These are phyloP conservation scores for Epinephelus coioides DNA, from an alignment of 2,797 vertebrate species.

Conservation along the genomic window DNA sequence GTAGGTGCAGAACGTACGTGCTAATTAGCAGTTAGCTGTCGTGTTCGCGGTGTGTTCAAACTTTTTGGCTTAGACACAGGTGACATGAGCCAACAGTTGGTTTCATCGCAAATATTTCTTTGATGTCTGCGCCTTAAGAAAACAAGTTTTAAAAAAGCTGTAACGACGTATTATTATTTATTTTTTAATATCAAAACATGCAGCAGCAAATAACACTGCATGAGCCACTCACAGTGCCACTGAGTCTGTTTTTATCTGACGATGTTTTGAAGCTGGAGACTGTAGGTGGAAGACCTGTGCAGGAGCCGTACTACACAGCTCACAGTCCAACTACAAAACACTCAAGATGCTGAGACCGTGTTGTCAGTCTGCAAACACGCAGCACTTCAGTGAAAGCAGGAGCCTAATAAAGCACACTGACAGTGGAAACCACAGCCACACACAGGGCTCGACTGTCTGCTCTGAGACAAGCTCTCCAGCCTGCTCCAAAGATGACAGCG, in stretches of 20 bases:
- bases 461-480: conserved; percentile 9
- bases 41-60: too few species aligned
- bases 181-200: background rate
- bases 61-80: too few species aligned
- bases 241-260: background rate
- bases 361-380: conserved; percentile 35
- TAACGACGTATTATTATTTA: background rate
- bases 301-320: background rate
- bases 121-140: too few species aligned
- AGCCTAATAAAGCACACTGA: conserved; percentile 28
- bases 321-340: background rate
- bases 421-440: conserved; percentile 23
- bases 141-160: background rate
- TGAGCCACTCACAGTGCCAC: background rate
- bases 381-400: conserved; percentile 11
- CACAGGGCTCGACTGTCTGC: conserved; percentile 28
- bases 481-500: conserved; percentile 13
- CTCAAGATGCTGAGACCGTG: background rate
- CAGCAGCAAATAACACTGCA: background rate
- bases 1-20: too few species aligned
- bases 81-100: too few species aligned
- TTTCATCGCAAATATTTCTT: too few species aligned
- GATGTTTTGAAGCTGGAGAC: conserved; percentile 1
- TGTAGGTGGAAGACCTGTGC: background rate
- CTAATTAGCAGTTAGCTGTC: too few species aligned